These are phyloP conservation scores for Aphis gossypii DNA, from an alignment of 1,140 invertebrate species.

Conservation along the genomic window DNA sequence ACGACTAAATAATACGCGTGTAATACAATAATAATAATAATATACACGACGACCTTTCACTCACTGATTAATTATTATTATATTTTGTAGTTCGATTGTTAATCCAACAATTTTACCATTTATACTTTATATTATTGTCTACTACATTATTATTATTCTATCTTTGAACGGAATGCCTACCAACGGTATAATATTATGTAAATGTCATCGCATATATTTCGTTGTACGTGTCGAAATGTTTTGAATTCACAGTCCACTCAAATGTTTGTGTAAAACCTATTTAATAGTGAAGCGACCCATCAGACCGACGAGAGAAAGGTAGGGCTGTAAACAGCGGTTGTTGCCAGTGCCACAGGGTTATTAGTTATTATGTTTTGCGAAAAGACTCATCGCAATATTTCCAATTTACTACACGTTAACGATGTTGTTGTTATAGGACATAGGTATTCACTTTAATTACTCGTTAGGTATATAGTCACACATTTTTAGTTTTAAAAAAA, in stretches of 20 bases:
- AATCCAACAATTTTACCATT: background rate
- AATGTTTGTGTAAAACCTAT: too few species aligned
- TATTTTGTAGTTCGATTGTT: background rate
- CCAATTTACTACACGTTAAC: background rate
- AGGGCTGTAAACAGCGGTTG: background rate
- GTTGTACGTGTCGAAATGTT: background rate
- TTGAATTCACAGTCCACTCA: too few species aligned
- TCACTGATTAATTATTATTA: slow-evolving; percentile 9
- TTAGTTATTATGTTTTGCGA: background rate
- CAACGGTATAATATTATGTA: background rate
- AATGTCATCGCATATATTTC: background rate
- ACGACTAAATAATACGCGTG: background rate
- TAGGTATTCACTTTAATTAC: background rate
- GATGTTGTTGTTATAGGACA: too few species aligned
- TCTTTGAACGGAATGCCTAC: background rate
- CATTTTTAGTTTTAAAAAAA: background rate
- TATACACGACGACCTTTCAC: background rate
- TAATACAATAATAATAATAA: background rate
- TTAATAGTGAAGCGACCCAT: background rate
- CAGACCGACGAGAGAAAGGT: background rate
- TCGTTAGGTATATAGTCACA: background rate
- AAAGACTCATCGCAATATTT: background rate
- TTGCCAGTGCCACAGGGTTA: background rate
- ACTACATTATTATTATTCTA: background rate
- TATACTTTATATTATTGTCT: background rate